Evolutionary conservation across 1,140 invertebrate genomes (phyloP).

Genomic region (Neodiprion lecontei): DNA sequence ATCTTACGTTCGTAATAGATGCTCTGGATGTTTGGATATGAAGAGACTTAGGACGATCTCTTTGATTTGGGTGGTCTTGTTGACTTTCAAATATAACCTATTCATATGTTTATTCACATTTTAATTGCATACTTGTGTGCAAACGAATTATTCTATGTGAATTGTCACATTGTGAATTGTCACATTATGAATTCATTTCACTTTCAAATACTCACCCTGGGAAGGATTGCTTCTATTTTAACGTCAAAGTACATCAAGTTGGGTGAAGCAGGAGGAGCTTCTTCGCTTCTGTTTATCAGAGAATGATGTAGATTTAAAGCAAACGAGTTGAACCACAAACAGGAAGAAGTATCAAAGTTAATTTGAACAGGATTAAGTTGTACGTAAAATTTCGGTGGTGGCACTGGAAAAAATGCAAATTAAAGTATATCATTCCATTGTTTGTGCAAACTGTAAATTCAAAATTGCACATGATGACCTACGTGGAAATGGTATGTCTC

Average conservation of each 20-base stretch:
- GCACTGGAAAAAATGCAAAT: conserved; percentile 70
- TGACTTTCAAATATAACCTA: conserved; percentile 77
- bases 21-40: conserved; percentile 84
- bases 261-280: conserved; percentile 41
- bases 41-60: conserved; percentile 81
- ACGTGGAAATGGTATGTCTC: conserved; percentile 92
- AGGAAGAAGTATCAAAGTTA: conserved; percentile 82
- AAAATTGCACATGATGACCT: conserved; percentile 49
- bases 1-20: conserved; percentile 80
- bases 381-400: conserved; percentile 90
- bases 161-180: conserved; percentile 26
- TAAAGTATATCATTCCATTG: conserved; percentile 10
- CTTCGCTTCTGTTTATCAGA: conserved; percentile 62
- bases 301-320: conserved; percentile 84
- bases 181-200: conserved; percentile 20
- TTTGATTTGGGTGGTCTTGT: conserved; percentile 73
- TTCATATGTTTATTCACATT: conserved; percentile 48
- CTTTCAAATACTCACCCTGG: conserved; percentile 70
- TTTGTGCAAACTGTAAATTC: conserved; percentile 1
- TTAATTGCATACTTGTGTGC: conserved; percentile 35
- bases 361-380: conserved; percentile 89
- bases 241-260: conserved; percentile 82
- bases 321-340: conserved; percentile 95
- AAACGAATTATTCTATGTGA: conserved; percentile 26
- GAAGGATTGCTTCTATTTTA: conserved; percentile 89